Evolutionary conservation across 2,797 vertebrate genomes (phyloP).

Genomic region (Tragelaphus eurycerus): DNA sequence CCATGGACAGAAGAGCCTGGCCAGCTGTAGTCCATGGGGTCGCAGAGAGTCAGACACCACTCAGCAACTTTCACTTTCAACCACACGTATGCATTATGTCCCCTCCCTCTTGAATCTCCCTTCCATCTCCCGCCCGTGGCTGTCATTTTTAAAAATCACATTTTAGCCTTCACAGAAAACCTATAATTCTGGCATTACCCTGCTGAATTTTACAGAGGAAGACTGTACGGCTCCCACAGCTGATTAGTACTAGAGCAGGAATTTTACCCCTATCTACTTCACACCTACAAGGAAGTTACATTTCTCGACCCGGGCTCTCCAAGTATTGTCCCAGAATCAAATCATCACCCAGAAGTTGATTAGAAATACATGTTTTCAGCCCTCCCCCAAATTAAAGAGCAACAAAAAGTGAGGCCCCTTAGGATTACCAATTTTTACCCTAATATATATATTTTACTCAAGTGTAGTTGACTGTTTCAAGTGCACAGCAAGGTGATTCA

Average conservation of each 20-base stretch:
- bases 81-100: neutral
- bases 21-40: neutral
- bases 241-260: too few relatives aligned
- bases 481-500: neutral
- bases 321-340: too few relatives aligned
- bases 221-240: neutral
- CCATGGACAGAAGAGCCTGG: neutral
- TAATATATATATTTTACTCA: neutral
- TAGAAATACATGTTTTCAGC: neutral
- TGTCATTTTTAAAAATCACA: neutral
- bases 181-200: neutral
- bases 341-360: neutral
- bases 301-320: neutral
- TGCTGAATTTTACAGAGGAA: neutral
- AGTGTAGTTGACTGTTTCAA: neutral
- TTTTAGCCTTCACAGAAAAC: neutral
- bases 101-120: neutral
- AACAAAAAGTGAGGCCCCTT: neutral
- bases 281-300: neutral
- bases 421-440: neutral
- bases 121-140: neutral
- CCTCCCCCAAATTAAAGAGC: neutral
- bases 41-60: neutral
- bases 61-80: neutral
- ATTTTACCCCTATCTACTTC: neutral